Percentiles rank a stretch among this genome's conserved stretches.
Conservation (phyloP, 1,140 invertebrate species). For the Musca vetustissima region DNA sequence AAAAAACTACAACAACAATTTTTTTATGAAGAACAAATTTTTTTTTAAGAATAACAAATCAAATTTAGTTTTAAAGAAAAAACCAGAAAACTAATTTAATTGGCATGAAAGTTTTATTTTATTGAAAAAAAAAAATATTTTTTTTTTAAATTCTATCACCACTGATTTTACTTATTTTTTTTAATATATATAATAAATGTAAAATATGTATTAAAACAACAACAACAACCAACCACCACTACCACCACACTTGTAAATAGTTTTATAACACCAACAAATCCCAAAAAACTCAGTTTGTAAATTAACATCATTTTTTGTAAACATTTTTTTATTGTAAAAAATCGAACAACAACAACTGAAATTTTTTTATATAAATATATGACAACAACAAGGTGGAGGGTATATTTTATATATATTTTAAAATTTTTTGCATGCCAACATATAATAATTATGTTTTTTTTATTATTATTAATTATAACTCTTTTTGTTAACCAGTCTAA, state of each 20-base stretch:
- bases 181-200: neutral
- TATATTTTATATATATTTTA: neutral
- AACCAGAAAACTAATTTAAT: conserved; percentile 24
- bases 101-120: conserved; percentile 26
- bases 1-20: conserved; percentile 14
- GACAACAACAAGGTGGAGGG: conserved; percentile 10
- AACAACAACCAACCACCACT: neutral
- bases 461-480: conserved; percentile 4
- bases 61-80: conserved; percentile 6
- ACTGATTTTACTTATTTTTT: conserved; percentile 51
- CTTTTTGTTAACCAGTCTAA: conserved; percentile 6
- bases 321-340: neutral
- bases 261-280: conserved; percentile 9
- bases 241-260: conserved; percentile 14
- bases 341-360: neutral
- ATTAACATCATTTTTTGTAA: conserved; percentile 7
- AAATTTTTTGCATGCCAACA: conserved; percentile 12
- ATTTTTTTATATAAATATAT: neutral
- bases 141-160: conserved; percentile 33
- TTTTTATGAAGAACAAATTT: conserved; percentile 25
- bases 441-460: neutral
- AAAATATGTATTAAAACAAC: conserved; percentile 9
- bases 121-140: conserved; percentile 17
- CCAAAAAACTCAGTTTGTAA: conserved; percentile 9
- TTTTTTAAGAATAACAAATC: conserved; percentile 18